Percentiles rank a stretch among this genome's conserved stretches.
Evolutionary conservation across 2,888 invertebrate genomes (phyloP).

Genomic region (Oxyteleia sp.): DNA sequence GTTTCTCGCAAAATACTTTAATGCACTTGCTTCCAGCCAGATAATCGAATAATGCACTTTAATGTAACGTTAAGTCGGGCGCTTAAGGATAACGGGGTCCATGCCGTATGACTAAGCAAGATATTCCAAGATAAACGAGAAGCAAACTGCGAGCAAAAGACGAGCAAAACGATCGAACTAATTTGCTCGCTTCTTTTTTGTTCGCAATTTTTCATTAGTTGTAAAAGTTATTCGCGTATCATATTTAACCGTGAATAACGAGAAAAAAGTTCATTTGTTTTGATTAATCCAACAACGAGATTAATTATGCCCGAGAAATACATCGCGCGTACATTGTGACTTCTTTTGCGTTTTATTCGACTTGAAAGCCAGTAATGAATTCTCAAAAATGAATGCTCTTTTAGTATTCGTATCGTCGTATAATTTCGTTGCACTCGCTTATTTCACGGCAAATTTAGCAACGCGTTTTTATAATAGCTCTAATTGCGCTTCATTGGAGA

Average conservation of each 20-base stretch:
- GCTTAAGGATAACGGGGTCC: no score
- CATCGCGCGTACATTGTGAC: constrained; percentile 10
- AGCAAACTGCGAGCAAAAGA: no score
- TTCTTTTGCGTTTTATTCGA: constrained; percentile 40
- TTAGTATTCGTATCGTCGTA: constrained; percentile 51
- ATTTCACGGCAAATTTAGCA: constrained; percentile 58
- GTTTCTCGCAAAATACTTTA: no score
- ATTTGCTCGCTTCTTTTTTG: no score
- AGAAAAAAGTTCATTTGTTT: constrained; percentile 31
- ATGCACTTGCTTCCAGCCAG: neutral
- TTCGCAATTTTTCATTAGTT: neutral
- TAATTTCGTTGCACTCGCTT: constrained; percentile 60
- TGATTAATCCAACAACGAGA: constrained; percentile 26
- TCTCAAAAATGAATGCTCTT: constrained; percentile 62
- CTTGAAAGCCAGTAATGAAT: constrained; percentile 60
- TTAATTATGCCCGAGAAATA: constrained; percentile 36
- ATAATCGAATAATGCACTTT: no score
- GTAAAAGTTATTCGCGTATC: neutral
- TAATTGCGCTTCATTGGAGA: constrained; percentile 70
- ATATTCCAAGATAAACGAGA: neutral
- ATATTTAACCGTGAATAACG: neutral
- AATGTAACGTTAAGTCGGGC: no score
- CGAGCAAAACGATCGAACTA: no score
- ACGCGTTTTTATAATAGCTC: constrained; percentile 64
- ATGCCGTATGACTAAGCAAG: neutral